phyloP scores from a whole-genome alignment of 2,888 invertebrate species.

The Temnothorax unifasciatus region DNA sequence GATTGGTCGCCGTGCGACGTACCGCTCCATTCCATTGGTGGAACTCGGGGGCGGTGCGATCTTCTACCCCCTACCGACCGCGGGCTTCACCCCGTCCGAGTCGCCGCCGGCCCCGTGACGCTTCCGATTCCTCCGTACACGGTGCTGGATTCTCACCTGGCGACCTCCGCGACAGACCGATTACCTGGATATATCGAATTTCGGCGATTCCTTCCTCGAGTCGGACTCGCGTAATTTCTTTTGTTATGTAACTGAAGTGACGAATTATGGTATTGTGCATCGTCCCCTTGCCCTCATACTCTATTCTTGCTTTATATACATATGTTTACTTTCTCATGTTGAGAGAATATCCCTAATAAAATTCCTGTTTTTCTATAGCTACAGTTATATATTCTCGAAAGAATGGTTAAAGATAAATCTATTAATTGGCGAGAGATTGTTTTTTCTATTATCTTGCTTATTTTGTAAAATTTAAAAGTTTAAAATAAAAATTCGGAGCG shows the following conservation, averaged over 20 bases:
- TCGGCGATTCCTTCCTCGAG: slow-evolving; percentile 29
- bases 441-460: not conserved
- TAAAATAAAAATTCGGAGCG: not conserved
- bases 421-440: not conserved
- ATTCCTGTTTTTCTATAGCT: not conserved
- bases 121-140: slow-evolving; percentile 44
- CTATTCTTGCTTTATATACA: not conserved
- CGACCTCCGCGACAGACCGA: slow-evolving; percentile 60
- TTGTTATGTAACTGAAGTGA: slow-evolving; percentile 39
- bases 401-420: not conserved
- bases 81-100: slow-evolving; percentile 64
- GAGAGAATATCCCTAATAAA: slow-evolving; percentile 14
- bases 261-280: slow-evolving; percentile 7
- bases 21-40: slow-evolving; percentile 72
- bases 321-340: slow-evolving; percentile 1
- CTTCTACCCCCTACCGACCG: slow-evolving; percentile 72
- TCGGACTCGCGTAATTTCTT: slow-evolving; percentile 34
- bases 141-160: slow-evolving; percentile 69
- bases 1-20: slow-evolving; percentile 74
- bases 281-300: not conserved
- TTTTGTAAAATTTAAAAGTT: not conserved
- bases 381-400: too few species aligned
- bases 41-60: slow-evolving; percentile 79
- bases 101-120: slow-evolving; percentile 38
- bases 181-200: slow-evolving; percentile 59